phyloP scores from a whole-genome alignment of 1,140 invertebrate species.

The Euura saliciscinereae region DNA sequence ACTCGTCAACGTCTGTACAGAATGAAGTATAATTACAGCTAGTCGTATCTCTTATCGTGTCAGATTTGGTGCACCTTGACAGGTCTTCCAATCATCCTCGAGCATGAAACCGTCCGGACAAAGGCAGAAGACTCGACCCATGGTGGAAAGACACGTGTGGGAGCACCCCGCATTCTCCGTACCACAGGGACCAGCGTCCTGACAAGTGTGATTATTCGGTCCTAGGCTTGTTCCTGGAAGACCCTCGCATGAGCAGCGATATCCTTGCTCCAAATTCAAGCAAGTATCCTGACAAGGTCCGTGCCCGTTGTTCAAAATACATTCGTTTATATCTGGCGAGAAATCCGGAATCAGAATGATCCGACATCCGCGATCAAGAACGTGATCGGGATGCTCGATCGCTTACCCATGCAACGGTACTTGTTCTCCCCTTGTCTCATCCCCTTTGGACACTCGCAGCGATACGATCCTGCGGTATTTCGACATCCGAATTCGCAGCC shows the following conservation, averaged over 20 bases:
- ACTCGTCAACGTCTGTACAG: conserved; percentile 67
- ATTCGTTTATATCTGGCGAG: conserved; percentile 67
- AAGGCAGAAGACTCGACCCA: conserved; percentile 69
- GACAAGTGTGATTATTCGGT: conserved; percentile 62
- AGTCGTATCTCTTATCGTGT: not conserved
- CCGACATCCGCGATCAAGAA: no score
- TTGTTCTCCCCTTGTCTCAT: conserved; percentile 59
- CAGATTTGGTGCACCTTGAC: conserved; percentile 51
- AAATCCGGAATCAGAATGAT: no score
- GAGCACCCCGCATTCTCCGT: conserved; percentile 67
- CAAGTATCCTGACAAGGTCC: conserved; percentile 74
- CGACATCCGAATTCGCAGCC: conserved; percentile 68
- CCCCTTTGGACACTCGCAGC: conserved; percentile 58
- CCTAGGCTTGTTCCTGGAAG: conserved; percentile 63
- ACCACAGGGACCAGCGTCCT: conserved; percentile 67
- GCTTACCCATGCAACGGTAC: conserved; percentile 56
- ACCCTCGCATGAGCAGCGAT: conserved; percentile 66
- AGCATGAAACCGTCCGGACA: conserved; percentile 69
- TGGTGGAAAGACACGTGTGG: conserved; percentile 67
- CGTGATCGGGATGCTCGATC: no score
- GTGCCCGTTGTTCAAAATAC: conserved; percentile 66
- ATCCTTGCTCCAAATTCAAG: conserved; percentile 68
- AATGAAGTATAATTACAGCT: not conserved
- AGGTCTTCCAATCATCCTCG: conserved; percentile 64
- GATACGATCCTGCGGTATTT: conserved; percentile 62